A percentile compares a stretch with the other conserved stretches of the same genome.
phyloP scores from a whole-genome alignment of 2,797 vertebrate genomes.

The Uromys caudimaculatus region DNA sequence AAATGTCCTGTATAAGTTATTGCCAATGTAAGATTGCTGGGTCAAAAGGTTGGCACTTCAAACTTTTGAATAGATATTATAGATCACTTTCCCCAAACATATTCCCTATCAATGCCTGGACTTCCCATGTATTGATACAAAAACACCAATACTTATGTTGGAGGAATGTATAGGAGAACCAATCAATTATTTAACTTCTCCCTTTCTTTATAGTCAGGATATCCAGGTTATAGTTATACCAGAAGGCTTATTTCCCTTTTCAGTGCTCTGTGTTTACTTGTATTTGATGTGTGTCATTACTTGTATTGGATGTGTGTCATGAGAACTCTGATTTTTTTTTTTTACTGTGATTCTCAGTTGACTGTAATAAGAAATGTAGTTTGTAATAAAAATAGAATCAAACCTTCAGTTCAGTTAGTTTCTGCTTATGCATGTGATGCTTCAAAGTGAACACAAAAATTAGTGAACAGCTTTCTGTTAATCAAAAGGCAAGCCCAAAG shows the following conservation, averaged over 20 bases:
- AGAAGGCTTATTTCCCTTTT: neutral
- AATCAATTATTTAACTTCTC: neutral
- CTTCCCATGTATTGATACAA: conserved; percentile 7
- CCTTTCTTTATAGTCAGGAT: neutral
- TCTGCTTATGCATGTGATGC: conserved; percentile 4
- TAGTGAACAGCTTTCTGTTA: neutral
- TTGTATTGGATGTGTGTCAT: neutral
- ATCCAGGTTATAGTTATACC: neutral
- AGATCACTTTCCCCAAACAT: neutral
- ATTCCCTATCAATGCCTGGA: neutral
- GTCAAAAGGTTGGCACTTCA: neutral
- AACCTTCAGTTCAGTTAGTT: conserved; percentile 22
- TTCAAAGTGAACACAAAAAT: conserved; percentile 26
- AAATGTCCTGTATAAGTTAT: neutral
- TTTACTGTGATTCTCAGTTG: neutral
- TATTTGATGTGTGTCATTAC: neutral
- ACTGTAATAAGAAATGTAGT: neutral
- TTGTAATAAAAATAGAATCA: neutral
- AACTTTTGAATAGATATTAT: neutral
- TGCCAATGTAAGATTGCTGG: neutral
- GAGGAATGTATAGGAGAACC: neutral
- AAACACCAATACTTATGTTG: neutral
- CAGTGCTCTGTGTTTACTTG: neutral
- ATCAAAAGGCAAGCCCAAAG: neutral
- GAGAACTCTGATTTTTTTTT: conserved; percentile 12